Evolutionary conservation across 2,113 vertebrate species (phyloP).

Genomic region (Dicentrarchus labrax): DNA sequence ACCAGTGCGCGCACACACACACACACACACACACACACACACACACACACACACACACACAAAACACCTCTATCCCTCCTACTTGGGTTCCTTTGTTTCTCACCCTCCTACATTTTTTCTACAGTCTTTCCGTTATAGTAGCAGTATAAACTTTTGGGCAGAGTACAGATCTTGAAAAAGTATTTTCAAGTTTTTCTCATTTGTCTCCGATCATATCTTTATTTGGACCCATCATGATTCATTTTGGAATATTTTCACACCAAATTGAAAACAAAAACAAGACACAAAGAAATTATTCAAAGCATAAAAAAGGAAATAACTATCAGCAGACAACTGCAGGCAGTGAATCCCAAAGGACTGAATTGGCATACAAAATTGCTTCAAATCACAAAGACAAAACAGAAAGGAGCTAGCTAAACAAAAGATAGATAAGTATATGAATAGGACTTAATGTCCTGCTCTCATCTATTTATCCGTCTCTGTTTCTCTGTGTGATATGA

Average conservation of each 20-base stretch:
- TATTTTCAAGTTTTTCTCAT: background rate
- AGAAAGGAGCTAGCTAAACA: background rate
- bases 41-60: background rate
- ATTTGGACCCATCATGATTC: conserved; percentile 15
- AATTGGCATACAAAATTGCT: background rate
- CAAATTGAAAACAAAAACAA: conserved; percentile 25
- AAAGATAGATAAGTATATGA: background rate
- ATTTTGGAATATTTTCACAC: background rate
- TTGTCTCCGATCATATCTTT: background rate
- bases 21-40: background rate
- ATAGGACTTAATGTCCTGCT: background rate
- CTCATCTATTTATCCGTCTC: conserved; percentile 24
- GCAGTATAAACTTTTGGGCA: background rate
- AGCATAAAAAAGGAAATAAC: conserved; percentile 3
- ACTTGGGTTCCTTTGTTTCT: background rate
- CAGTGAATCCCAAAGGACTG: background rate
- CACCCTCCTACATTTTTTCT: background rate
- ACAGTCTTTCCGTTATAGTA: background rate
- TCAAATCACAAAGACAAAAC: conserved; percentile 6
- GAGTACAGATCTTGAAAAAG: conserved; percentile 10
- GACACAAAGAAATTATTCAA: background rate
- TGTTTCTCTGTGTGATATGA: conserved; percentile 14
- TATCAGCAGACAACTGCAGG: background rate
- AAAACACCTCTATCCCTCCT: background rate
- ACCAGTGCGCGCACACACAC: conserved; percentile 4